These are phyloP conservation scores for Brachypteracias leptosomus DNA, from an alignment of 2,113 vertebrate species.

Conservation along the genomic window DNA sequence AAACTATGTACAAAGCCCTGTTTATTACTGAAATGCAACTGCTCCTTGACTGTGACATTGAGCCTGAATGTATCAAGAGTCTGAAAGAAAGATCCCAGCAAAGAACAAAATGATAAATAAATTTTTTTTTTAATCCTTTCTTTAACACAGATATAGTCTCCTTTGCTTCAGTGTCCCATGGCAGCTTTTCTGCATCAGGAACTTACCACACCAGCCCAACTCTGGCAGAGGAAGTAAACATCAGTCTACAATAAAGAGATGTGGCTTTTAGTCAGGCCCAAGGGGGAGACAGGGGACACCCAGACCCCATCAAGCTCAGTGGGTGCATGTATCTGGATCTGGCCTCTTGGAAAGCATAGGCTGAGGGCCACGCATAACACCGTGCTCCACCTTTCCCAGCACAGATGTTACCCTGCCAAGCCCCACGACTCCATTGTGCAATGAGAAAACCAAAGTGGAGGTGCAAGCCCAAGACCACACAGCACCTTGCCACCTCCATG, in stretches of 20 bases:
- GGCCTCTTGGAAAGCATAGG: accelerated
- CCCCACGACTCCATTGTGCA: background rate
- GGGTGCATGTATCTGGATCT: background rate
- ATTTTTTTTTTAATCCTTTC: background rate
- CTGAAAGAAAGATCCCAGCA: background rate
- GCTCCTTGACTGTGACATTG: background rate
- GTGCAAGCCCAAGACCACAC: background rate
- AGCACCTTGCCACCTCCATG: accelerated
- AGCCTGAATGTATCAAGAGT: background rate
- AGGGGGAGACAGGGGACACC: background rate
- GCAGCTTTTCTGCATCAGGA: background rate
- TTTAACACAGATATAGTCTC: background rate
- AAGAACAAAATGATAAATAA: background rate
- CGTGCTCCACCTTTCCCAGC: background rate
- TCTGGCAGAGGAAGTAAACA: background rate
- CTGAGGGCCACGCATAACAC: background rate
- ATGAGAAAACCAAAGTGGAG: background rate
- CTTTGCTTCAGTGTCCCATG: background rate
- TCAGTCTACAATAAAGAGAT: background rate
- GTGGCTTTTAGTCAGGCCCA: background rate
- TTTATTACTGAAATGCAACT: background rate
- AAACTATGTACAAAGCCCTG: background rate
- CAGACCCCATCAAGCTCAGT: background rate
- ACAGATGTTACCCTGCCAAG: background rate
- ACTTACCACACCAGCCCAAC: background rate